Evolutionary conservation across 2,888 invertebrate species (phyloP).

Genomic region (Kryphioiulus occultus): DNA sequence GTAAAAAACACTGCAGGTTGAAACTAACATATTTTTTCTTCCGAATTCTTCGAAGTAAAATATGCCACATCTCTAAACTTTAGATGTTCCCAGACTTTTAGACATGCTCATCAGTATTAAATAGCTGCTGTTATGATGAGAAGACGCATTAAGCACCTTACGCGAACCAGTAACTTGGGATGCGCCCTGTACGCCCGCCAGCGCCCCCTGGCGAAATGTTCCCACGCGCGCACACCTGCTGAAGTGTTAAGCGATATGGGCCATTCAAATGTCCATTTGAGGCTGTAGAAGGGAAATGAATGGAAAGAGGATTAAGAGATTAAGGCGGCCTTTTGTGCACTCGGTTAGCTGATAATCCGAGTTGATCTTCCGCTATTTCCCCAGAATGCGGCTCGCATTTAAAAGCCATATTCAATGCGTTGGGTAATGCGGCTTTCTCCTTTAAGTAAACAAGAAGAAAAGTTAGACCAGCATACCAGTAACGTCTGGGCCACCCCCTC

Average conservation of each 20-base stretch:
- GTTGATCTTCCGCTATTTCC: conserved; percentile 24
- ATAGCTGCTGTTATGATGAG: too few relatives aligned
- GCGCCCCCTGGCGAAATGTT: not conserved
- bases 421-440: not conserved
- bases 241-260: conserved; percentile 25
- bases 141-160: too few relatives aligned
- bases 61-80: too few relatives aligned
- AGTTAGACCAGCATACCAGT: not conserved
- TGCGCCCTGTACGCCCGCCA: not conserved
- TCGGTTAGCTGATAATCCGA: conserved; percentile 7
- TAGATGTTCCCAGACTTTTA: too few relatives aligned
- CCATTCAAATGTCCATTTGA: conserved; percentile 22
- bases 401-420: not conserved
- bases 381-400: not conserved
- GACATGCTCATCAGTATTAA: too few relatives aligned
- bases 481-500: not conserved
- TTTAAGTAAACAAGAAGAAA: conserved; percentile 8
- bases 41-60: too few relatives aligned
- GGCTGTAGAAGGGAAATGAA: not conserved
- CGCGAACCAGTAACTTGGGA: not conserved
- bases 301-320: conserved; percentile 25
- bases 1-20: too few relatives aligned
- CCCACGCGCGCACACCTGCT: not conserved
- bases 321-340: conserved; percentile 18
- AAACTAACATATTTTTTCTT: too few relatives aligned